A percentile compares a stretch with the other conserved stretches of the same genome.
These are phyloP conservation scores for Trachelus stipa DNA, from an alignment of 2,888 invertebrate species.

Conservation along the genomic window DNA sequence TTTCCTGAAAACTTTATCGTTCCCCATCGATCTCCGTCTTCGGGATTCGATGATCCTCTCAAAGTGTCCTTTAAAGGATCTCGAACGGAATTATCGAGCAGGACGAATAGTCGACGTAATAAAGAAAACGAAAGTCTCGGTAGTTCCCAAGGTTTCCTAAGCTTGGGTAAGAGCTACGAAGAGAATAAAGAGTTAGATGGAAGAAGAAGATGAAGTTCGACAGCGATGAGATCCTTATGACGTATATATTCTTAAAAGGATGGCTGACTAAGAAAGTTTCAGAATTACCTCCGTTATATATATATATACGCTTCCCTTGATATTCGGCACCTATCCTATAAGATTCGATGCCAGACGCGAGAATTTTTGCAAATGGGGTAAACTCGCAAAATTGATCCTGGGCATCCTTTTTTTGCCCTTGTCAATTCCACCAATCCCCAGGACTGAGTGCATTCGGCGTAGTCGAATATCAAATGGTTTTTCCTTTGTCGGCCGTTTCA, in stretches of 20 bases:
- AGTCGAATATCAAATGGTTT: not conserved
- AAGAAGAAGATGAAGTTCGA: not conserved
- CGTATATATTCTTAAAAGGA: not conserved
- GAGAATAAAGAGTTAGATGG: not conserved
- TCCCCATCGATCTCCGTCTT: not conserved
- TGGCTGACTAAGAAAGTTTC: not conserved
- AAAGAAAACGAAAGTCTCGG: not conserved
- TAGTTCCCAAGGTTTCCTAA: not conserved
- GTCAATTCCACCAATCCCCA: not conserved
- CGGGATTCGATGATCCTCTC: not conserved
- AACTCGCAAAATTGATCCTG: not conserved
- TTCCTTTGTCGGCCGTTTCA: not conserved
- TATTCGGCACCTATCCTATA: not conserved
- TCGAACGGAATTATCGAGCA: not conserved
- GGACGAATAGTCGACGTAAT: not conserved
- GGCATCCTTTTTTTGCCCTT: not conserved
- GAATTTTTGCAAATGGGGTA: not conserved
- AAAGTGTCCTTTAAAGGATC: not conserved
- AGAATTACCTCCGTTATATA: not conserved
- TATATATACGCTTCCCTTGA: not conserved
- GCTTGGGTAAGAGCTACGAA: not conserved
- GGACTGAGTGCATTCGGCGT: not conserved
- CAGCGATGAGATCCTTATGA: not conserved
- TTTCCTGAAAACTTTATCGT: not conserved
- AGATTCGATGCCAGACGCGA: not conserved